Conservation (phyloP, 2,888 invertebrate genomes). For the Chrysotoxum bicinctum region DNA sequence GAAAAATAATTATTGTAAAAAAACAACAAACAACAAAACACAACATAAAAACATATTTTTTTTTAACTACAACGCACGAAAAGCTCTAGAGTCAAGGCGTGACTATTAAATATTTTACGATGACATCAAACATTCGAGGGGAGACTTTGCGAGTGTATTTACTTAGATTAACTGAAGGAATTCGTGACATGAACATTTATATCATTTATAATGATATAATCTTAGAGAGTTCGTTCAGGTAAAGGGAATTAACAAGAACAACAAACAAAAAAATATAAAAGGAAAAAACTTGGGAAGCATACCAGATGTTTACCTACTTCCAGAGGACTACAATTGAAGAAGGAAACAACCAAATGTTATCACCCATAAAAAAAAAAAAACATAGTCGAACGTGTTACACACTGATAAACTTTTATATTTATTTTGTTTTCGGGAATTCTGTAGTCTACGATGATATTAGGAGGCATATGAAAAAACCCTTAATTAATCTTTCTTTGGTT, state of each 20-base stretch:
- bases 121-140: slow-evolving; percentile 13
- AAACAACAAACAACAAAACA: slow-evolving; percentile 3
- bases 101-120: slow-evolving; percentile 39
- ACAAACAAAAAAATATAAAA: not conserved
- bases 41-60: not conserved
- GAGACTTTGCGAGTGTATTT: slow-evolving; percentile 6
- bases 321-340: not conserved
- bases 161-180: slow-evolving; percentile 33
- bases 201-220: slow-evolving; percentile 39
- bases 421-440: not conserved
- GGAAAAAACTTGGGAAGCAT: not conserved
- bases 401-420: not conserved
- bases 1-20: not conserved
- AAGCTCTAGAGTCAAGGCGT: slow-evolving; percentile 28
- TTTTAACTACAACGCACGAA: not conserved
- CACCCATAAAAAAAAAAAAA: not conserved
- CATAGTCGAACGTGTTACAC: not conserved
- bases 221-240: slow-evolving; percentile 20
- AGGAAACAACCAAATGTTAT: slow-evolving; percentile 12
- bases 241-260: slow-evolving; percentile 1
- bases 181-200: slow-evolving; percentile 39
- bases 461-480: not conserved
- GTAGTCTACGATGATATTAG: not conserved
- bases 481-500: not conserved
- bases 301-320: slow-evolving; percentile 19